phyloP scores from a whole-genome alignment of 1,140 invertebrate genomes.

The Anoplophora glabripennis region DNA sequence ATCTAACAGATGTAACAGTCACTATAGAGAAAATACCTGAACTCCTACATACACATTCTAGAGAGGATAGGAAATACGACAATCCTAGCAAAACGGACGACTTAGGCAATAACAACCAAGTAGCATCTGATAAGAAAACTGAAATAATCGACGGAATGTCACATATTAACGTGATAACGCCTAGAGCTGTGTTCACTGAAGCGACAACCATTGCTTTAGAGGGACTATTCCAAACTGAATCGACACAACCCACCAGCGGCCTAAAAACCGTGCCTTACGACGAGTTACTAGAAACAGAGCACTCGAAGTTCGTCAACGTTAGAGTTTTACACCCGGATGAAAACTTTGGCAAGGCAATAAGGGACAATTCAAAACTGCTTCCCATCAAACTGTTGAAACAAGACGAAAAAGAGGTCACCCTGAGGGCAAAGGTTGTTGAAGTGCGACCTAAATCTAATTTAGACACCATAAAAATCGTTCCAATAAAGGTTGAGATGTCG shows the following conservation, averaged over 20 bases:
- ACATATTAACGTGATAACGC: conserved; percentile 42
- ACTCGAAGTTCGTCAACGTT: conserved; percentile 42
- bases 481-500: conserved; percentile 41
- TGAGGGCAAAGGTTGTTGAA: conserved; percentile 43
- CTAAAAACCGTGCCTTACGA: conserved; percentile 25
- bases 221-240: conserved; percentile 58
- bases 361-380: conserved; percentile 21
- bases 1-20: conserved; percentile 12
- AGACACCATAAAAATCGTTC: conserved; percentile 43
- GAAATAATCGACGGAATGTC: conserved; percentile 43
- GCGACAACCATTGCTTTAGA: conserved; percentile 63
- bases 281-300: conserved; percentile 41
- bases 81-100: conserved; percentile 30
- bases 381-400: conserved; percentile 35
- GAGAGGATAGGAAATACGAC: conserved; percentile 37
- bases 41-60: background rate
- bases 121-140: conserved; percentile 4
- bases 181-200: conserved; percentile 47
- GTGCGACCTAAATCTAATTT: conserved; percentile 33
- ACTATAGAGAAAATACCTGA: background rate
- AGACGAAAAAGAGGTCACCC: conserved; percentile 35
- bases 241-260: conserved; percentile 18
- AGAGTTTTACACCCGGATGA: conserved; percentile 37
- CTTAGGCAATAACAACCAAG: too few species aligned
- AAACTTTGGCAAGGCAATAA: conserved; percentile 1